A percentile compares a stretch with the other conserved stretches of the same genome.
These are phyloP conservation scores for Spermophilus dauricus DNA, from an alignment of 2,113 vertebrate species.

Conservation along the genomic window DNA sequence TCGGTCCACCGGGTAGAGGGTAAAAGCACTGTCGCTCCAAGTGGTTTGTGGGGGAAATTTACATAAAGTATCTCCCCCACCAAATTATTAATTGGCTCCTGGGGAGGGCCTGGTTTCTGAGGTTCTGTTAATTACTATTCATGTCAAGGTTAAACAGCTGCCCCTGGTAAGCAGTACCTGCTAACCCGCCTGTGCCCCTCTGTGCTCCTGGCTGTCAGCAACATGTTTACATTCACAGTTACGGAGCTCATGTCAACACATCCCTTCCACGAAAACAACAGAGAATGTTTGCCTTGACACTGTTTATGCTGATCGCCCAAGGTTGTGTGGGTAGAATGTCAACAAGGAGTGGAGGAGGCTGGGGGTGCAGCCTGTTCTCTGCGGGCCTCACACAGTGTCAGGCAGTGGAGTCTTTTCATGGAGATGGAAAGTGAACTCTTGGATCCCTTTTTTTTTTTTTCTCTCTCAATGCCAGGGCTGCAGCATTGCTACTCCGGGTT, in stretches of 20 bases:
- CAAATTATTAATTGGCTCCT: conserved; percentile 81
- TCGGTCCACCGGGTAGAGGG: conserved; percentile 37
- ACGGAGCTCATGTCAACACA: conserved; percentile 75
- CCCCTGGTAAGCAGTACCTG: conserved; percentile 6
- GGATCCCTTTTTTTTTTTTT: too few species aligned
- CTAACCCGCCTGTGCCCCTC: background rate
- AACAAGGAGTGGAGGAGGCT: background rate
- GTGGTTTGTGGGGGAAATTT: conserved; percentile 48
- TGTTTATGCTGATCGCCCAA: background rate
- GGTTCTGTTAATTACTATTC: conserved; percentile 77
- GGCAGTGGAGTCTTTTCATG: rapidly evolving
- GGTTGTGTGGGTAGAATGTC: background rate
- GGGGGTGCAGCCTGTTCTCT: too few species aligned
- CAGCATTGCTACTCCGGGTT: background rate
- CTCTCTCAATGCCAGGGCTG: rapidly evolving
- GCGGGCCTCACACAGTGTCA: background rate
- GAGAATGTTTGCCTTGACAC: background rate
- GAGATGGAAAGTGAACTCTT: background rate
- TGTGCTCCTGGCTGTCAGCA: background rate
- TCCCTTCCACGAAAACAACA: conserved; percentile 66
- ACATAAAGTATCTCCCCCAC: conserved; percentile 61
- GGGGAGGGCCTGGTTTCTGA: conserved; percentile 55
- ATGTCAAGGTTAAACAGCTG: conserved; percentile 73
- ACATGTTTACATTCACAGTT: conserved; percentile 75
- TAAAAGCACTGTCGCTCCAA: background rate